These are phyloP conservation scores for Meandrusa payeni DNA, from an alignment of 2,888 invertebrate genomes.

Conservation along the genomic window DNA sequence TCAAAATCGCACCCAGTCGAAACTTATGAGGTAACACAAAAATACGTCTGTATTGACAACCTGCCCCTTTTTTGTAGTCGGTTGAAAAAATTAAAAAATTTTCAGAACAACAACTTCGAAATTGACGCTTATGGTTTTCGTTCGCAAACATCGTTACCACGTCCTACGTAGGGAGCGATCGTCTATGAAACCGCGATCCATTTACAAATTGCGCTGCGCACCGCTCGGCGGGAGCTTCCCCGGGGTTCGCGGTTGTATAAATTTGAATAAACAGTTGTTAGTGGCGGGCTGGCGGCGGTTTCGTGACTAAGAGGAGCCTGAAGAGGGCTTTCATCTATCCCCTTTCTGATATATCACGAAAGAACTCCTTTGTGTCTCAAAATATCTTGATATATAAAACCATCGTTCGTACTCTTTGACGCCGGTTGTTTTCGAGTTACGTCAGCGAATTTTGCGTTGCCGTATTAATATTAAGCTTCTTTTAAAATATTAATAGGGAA, in stretches of 20 bases:
- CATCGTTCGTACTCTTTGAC: conserved; percentile 6
- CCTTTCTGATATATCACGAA: conserved; percentile 16
- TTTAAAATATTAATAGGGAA: no score
- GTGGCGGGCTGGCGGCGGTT: conserved; percentile 33
- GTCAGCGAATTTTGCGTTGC: no score
- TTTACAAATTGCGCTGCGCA: conserved; percentile 63
- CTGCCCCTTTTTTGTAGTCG: no score
- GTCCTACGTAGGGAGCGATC: conserved; percentile 25
- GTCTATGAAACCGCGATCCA: conserved; percentile 51
- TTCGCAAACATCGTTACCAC: neutral
- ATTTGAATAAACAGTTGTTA: conserved; percentile 60
- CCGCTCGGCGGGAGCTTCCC: conserved; percentile 51
- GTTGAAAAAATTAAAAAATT: no score
- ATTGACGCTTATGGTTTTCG: conserved; percentile 1
- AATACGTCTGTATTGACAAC: no score
- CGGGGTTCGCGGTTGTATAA: conserved; percentile 59
- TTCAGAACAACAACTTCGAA: neutral
- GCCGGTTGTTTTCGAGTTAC: conserved; percentile 5
- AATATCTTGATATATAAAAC: conserved; percentile 20
- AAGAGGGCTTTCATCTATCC: conserved; percentile 21
- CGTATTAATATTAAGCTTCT: no score
- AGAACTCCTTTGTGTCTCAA: conserved; percentile 26
- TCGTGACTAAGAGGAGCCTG: conserved; percentile 8
- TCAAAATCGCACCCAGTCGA: no score
- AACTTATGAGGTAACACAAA: no score